Conservation (phyloP, 2,888 invertebrate genomes). For the Isoperla grammatica region DNA sequence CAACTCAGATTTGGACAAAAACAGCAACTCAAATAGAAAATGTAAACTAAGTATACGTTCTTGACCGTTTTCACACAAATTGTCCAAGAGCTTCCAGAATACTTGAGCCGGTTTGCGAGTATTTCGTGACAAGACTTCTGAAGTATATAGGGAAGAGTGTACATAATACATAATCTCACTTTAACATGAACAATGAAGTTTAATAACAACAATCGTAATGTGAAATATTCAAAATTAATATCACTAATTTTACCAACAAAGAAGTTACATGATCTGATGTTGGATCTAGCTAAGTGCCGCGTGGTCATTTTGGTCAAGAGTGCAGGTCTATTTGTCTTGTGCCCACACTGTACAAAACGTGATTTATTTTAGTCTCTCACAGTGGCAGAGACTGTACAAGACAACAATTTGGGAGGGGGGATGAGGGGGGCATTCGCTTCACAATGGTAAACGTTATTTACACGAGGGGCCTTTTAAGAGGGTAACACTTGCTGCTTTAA, state of each 20-base stretch:
- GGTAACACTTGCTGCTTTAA: slow-evolving; percentile 14
- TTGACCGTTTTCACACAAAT: too few species aligned
- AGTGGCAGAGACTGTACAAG: slow-evolving; percentile 1
- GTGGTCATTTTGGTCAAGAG: not conserved
- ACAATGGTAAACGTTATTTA: slow-evolving; percentile 8
- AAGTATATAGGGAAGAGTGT: too few species aligned
- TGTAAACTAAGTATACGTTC: too few species aligned
- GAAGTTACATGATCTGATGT: too few species aligned
- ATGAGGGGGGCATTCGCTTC: not conserved
- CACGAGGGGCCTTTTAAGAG: slow-evolving; percentile 8
- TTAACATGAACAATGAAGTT: slow-evolving; percentile 24
- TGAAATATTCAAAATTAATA: slow-evolving; percentile 22
- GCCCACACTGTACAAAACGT: slow-evolving; percentile 1
- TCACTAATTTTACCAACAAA: not conserved
- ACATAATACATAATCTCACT: too few species aligned
- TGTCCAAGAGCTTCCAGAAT: too few species aligned
- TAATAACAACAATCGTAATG: slow-evolving; percentile 26
- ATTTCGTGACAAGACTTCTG: too few species aligned
- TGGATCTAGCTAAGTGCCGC: too few species aligned
- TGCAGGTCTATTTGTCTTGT: not conserved
- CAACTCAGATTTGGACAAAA: too few species aligned
- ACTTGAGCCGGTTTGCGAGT: too few species aligned
- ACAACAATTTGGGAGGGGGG: slow-evolving; percentile 11
- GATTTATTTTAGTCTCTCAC: not conserved
- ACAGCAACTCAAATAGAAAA: too few species aligned